Evolutionary conservation across 2,113 vertebrate species (phyloP), one percentile per base, ranked within the genome.

Genomic region (Terrapene triunguis): DNA sequence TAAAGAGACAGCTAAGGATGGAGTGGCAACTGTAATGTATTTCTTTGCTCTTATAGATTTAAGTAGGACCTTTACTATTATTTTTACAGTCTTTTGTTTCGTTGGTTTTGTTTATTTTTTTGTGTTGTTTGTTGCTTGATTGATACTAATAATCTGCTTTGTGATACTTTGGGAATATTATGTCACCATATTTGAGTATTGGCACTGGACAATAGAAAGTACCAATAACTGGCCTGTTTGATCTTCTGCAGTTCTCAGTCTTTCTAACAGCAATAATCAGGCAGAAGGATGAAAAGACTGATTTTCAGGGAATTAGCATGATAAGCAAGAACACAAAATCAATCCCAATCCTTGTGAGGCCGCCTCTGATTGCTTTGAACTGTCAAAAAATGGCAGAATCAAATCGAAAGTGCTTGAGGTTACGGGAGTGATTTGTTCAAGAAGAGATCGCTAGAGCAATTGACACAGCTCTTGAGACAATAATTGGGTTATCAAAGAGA

Each of bases 401-500:
- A 99, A 99, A 99, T 99, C 98, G 99, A 99, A 99, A 99, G 99
- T 99, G 99, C 99, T 99, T 98, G 99, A 99, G 99, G 99, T 99
- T 99, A 99, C 99, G 98, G 99, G 99, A 99, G 99, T 99, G 99
- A 99, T 99, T 99, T 99, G 99, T 99, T 99, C 99, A 99, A 99
- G 99, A 99, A 99, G 99, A 99, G 99, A 99, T 99, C 99, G 99
- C 99, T 99, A 98, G 99, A 99, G 99, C 99, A 99, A 99, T 99
- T 99, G 99, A 99, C 99, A 99, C 99, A 99, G 99, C 99, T 99
- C 99, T 99, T 99, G 99, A 99, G 99, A 99, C 99, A 99, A 99
- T 99, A 99, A 99, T 99, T 99, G 99, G 99, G 99, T 99, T 99
- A 99, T 99, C 99, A 99, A 99, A 99, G 99, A 99, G 99, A 99